Percentiles rank a stretch among this genome's conserved stretches.
phyloP scores from a whole-genome alignment of 1,140 invertebrate genomes.

The Cotesia chilonis region DNA sequence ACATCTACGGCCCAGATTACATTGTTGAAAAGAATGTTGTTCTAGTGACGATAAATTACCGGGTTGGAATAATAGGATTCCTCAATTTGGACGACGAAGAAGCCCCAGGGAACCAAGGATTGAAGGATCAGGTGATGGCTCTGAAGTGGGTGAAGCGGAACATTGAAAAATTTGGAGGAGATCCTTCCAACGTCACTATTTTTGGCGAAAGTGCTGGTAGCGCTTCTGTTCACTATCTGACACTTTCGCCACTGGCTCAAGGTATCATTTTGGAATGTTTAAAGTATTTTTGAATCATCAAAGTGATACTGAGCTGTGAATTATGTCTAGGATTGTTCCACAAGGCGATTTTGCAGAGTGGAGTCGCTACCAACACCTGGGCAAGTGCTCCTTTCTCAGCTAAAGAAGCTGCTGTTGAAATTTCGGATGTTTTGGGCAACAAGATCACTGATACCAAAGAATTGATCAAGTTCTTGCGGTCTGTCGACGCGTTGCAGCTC shows the following conservation, averaged over 20 bases:
- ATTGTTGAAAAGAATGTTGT: conserved; percentile 67
- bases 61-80: conserved; percentile 61
- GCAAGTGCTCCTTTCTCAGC: conserved; percentile 41
- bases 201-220: conserved; percentile 72
- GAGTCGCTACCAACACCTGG: conserved; percentile 63
- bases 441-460: conserved; percentile 58
- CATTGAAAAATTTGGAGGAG: conserved; percentile 71
- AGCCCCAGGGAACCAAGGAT: conserved; percentile 65
- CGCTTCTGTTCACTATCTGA: conserved; percentile 57
- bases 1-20: conserved; percentile 64
- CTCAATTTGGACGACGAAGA: conserved; percentile 44
- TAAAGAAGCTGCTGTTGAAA: conserved; percentile 54
- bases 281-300: too few relatives aligned
- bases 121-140: conserved; percentile 69
- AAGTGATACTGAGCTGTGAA: too few relatives aligned
- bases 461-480: conserved; percentile 62
- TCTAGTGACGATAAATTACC: conserved; percentile 70
- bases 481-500: conserved; percentile 46
- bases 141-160: conserved; percentile 72
- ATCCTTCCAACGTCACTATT: conserved; percentile 71
- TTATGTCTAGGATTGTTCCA: conserved; percentile 65
- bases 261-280: conserved; percentile 34
- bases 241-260: conserved; percentile 44
- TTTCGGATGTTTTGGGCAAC: conserved; percentile 60
- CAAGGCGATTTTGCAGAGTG: conserved; percentile 71